These are phyloP conservation scores for Frankliniella fusca DNA, from an alignment of 2,888 invertebrate species.

Conservation along the genomic window DNA sequence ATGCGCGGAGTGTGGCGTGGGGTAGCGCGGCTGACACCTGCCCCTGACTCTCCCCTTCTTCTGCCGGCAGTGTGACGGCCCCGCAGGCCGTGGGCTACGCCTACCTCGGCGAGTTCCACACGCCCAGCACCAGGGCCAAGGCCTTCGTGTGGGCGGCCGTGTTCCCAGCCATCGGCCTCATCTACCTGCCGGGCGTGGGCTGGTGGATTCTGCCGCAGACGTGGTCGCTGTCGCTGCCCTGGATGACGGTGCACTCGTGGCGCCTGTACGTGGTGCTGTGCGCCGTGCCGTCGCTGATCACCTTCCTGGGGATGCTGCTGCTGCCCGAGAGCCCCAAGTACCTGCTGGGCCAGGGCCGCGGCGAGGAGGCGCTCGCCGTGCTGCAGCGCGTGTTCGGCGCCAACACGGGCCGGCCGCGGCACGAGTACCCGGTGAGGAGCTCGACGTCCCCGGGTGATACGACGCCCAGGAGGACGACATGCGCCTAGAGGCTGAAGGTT, in stretches of 20 bases:
- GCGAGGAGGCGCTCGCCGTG: slow-evolving; percentile 61
- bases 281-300: slow-evolving; percentile 62
- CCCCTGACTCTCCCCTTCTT: background rate
- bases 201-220: slow-evolving; percentile 62
- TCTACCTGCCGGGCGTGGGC: slow-evolving; percentile 53
- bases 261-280: slow-evolving; percentile 50
- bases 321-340: slow-evolving; percentile 75
- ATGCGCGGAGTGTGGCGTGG: no score
- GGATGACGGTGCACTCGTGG: slow-evolving; percentile 50
- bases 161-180: slow-evolving; percentile 32
- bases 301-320: slow-evolving; percentile 56
- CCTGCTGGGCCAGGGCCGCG: slow-evolving; percentile 63
- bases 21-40: no score
- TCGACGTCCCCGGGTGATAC: background rate
- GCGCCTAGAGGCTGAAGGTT: no score
- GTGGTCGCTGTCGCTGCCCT: slow-evolving; percentile 28
- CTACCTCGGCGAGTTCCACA: slow-evolving; percentile 37
- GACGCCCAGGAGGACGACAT: no score
- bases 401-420: slow-evolving; percentile 60
- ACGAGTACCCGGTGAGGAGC: slow-evolving; percentile 61
- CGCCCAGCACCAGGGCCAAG: slow-evolving; percentile 31
- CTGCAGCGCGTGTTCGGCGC: slow-evolving; percentile 60
- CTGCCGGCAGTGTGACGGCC: slow-evolving; percentile 34
- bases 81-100: slow-evolving; percentile 36
- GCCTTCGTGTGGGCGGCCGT: slow-evolving; percentile 34